phyloP scores from a whole-genome alignment of 2,888 invertebrate species.

The Eupithecia pulchellata region DNA sequence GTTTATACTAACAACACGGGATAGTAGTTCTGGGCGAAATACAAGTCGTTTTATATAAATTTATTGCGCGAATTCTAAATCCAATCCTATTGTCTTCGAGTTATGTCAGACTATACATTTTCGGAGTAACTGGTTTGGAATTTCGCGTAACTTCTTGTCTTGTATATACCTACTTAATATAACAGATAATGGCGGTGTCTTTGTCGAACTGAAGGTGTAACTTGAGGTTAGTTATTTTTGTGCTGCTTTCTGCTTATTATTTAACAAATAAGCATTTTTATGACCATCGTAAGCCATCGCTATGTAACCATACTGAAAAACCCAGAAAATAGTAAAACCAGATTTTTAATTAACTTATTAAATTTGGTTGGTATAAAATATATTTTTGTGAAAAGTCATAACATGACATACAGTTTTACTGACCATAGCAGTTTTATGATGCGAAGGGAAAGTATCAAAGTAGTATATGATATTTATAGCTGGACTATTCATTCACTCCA shows the following conservation, averaged over 20 bases:
- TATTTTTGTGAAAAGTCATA: background rate
- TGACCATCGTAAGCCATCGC: background rate
- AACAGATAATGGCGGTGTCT: background rate
- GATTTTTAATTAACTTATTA: background rate
- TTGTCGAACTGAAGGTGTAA: background rate
- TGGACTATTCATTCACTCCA: background rate
- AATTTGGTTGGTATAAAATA: background rate
- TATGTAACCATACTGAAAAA: background rate
- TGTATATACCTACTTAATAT: conserved; percentile 8
- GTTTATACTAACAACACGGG: conserved; percentile 21
- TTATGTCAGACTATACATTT: conserved; percentile 31
- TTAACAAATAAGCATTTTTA: background rate
- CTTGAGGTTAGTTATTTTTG: background rate
- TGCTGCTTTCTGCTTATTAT: background rate
- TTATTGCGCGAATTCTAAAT: conserved; percentile 32
- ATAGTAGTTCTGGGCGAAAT: conserved; percentile 29
- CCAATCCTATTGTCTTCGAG: conserved; percentile 33
- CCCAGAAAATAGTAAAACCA: background rate
- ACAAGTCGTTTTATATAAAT: conserved; percentile 34
- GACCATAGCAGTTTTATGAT: background rate
- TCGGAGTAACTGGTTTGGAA: conserved; percentile 27
- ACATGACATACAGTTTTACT: no score
- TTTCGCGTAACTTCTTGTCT: conserved; percentile 15
- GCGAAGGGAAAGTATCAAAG: background rate
- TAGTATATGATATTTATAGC: background rate